phyloP scores from a whole-genome alignment of 2,797 vertebrate genomes.

The Parotocinclus haroldoi region DNA sequence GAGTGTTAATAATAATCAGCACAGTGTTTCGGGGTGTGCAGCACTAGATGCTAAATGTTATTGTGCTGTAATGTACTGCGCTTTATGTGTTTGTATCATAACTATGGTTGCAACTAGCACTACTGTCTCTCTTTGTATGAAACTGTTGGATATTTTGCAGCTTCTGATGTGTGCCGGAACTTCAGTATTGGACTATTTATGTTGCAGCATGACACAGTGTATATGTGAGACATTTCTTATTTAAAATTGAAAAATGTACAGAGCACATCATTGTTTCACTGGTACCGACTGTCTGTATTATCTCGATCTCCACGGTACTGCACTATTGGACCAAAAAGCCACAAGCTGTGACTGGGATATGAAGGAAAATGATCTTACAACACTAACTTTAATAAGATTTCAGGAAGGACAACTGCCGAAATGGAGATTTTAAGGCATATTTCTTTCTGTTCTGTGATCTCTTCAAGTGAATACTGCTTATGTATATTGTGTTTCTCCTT shows the following conservation, averaged over 20 bases:
- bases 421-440: conserved; percentile 23
- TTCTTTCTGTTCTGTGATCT: conserved; percentile 21
- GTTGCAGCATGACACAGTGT: conserved; percentile 75
- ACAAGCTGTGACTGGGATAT: conserved; percentile 26
- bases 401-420: conserved; percentile 16
- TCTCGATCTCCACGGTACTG: conserved; percentile 1
- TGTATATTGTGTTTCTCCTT: conserved; percentile 71
- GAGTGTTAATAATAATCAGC: conserved; percentile 46
- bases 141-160: conserved; percentile 72
- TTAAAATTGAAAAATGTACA: conserved; percentile 44
- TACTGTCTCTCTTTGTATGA: conserved; percentile 62
- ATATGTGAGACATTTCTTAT: conserved; percentile 54
- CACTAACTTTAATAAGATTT: no score
- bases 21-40: conserved; percentile 22
- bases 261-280: conserved; percentile 24
- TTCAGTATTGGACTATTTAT: conserved; percentile 69
- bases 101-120: conserved; percentile 62
- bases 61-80: conserved; percentile 67
- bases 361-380: conserved; percentile 10
- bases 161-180: conserved; percentile 63
- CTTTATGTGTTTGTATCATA: conserved; percentile 64
- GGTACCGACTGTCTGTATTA: conserved; percentile 16
- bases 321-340: conserved; percentile 5
- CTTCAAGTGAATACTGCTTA: conserved; percentile 63
- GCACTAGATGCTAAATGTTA: conserved; percentile 54